A percentile compares a stretch with the other conserved stretches of the same genome.
Evolutionary conservation across 1,140 invertebrate genomes (phyloP).

Genomic region (Hyles euphorbiae): DNA sequence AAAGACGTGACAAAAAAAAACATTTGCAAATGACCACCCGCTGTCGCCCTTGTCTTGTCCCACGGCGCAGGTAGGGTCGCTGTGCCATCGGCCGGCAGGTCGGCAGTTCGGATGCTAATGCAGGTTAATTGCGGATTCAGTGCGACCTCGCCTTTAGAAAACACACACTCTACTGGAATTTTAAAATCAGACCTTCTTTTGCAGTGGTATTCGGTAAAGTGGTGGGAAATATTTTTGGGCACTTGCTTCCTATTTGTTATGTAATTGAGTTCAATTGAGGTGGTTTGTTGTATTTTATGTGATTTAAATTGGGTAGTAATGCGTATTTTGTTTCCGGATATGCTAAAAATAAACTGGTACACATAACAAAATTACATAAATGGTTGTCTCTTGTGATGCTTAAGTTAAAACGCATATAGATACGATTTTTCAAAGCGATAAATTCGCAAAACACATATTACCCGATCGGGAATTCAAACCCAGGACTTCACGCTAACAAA

Average conservation of each 20-base stretch:
- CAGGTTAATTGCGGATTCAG: conserved; percentile 50
- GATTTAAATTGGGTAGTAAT: background rate
- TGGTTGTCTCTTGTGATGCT: too few species aligned
- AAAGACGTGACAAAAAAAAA: too few species aligned
- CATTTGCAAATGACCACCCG: background rate
- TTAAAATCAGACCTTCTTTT: conserved; percentile 19
- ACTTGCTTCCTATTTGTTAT: too few species aligned
- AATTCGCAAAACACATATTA: too few species aligned
- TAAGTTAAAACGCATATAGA: too few species aligned
- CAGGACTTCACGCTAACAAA: too few species aligned
- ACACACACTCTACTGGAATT: conserved; percentile 33
- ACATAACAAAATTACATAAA: too few species aligned
- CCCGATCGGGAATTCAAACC: too few species aligned
- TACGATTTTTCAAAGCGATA: too few species aligned
- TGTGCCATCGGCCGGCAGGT: conserved; percentile 13
- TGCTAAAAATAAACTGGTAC: background rate
- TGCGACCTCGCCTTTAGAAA: conserved; percentile 41
- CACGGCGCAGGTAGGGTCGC: conserved; percentile 13
- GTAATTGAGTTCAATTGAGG: too few species aligned
- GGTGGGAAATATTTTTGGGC: conserved; percentile 1
- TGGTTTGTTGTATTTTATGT: too few species aligned
- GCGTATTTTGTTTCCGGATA: background rate
- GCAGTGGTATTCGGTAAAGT: background rate
- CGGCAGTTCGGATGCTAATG: conserved; percentile 46
- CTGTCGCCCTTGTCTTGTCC: conserved; percentile 1